phyloP scores from a whole-genome alignment of 2,888 invertebrate species.

The Brenthis ino region DNA sequence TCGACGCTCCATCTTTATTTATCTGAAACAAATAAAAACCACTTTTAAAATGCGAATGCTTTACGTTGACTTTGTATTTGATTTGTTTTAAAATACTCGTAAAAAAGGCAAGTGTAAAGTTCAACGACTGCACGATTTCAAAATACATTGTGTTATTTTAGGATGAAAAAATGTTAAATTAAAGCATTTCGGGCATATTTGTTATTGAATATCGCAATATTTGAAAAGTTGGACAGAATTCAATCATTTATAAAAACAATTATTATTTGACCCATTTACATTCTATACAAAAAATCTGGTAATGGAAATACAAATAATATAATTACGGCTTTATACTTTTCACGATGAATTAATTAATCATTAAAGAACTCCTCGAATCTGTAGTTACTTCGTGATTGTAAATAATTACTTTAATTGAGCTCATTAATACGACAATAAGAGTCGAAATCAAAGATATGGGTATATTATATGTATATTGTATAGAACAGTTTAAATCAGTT shows the following conservation, averaged over 20 bases:
- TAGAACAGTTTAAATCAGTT: too few species aligned
- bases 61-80: conserved; percentile 3
- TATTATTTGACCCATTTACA: conserved; percentile 22
- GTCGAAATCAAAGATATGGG: background rate
- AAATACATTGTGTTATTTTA: conserved; percentile 12
- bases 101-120: conserved; percentile 13
- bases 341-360: conserved; percentile 30
- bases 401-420: conserved; percentile 31
- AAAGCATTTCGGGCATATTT: background rate
- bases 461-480: background rate
- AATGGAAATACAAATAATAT: conserved; percentile 16
- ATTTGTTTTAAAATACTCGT: background rate
- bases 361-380: conserved; percentile 29
- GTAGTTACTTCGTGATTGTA: conserved; percentile 26
- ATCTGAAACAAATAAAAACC: conserved; percentile 69
- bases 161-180: background rate
- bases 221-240: conserved; percentile 6
- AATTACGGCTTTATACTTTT: conserved; percentile 13
- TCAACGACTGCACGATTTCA: conserved; percentile 1
- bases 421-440: conserved; percentile 28
- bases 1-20: conserved; percentile 67
- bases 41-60: conserved; percentile 2
- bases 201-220: background rate
- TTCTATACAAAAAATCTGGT: conserved; percentile 5
- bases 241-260: conserved; percentile 17